Evolutionary conservation across 2,797 vertebrate species (phyloP), one percentile per base, ranked within the genome.

Genomic region (Gallirallus australis): DNA sequence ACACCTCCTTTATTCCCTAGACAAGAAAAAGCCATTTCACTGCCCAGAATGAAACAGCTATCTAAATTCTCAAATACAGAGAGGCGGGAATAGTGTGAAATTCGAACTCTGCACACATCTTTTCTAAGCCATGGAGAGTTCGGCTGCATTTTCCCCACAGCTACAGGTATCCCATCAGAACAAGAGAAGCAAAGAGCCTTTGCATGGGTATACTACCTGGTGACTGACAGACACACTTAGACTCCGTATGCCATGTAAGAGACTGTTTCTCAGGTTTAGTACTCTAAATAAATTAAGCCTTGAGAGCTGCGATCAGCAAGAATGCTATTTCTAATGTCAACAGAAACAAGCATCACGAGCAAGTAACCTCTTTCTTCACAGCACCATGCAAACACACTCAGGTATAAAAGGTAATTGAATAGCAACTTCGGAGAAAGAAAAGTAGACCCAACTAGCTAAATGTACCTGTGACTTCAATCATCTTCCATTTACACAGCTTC

Each of bases 91-190:
- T 3, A 89, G 45, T 40, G 80, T 77, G 82, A 72, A 82, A 71
- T 68, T 69, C 86, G 77, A 97, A 89, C 60, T 88, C 73, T 45
- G n/a, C 86, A 59, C 70, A 78, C 54, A 72, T 79, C 88, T 93
- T 53, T 90, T 86, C 92, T 80, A 94, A 92, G 88, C 28, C 50
- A 70, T 92, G 50, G 33, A 78, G 45, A 94, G 78, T 68, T 94
- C 79, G 89, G 77, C 63, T 84, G 73, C 9, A 28, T 16, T 52
- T 88, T 15, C 86, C 31, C 71, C 2, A 1, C 56, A 80, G 52
- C n/a, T 84, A 71, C 6, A 52, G 69, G 23, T 65, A 82, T 48
- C 47, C 47, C 39, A 40, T 48, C 45, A 69, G 53, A 89, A 61
- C 7, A 50, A 57, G 24, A 80, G 73, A 11, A 70, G 60, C n/a